Conservation (phyloP, 2,888 invertebrate species). For the Eupithecia abbreviata region DNA sequence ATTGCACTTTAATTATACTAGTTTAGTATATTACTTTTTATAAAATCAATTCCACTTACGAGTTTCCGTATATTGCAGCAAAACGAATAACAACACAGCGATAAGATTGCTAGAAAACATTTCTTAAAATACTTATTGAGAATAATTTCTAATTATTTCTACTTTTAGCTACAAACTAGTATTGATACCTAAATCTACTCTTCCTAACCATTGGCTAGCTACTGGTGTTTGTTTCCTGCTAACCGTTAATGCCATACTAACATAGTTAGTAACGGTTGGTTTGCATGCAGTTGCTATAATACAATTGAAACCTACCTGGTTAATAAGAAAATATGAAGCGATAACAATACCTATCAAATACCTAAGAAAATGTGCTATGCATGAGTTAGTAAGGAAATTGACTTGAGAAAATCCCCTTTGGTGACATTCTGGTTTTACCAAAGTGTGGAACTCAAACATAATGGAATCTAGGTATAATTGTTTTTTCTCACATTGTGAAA, state of each 20-base stretch:
- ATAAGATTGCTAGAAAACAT: constrained; percentile 17
- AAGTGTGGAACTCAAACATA: background rate
- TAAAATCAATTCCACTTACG: constrained; percentile 28
- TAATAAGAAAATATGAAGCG: constrained; percentile 1
- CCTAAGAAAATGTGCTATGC: background rate
- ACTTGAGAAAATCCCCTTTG: background rate
- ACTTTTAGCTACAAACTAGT: background rate
- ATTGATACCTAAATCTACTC: background rate
- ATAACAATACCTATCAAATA: constrained; percentile 1
- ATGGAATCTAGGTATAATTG: background rate
- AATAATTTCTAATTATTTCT: background rate
- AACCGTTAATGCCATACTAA: background rate
- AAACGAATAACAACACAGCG: constrained; percentile 19
- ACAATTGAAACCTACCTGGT: background rate
- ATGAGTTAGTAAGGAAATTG: background rate
- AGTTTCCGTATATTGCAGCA: constrained; percentile 22
- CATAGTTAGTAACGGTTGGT: background rate
- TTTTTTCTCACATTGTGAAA: background rate
- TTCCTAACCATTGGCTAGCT: background rate
- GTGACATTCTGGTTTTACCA: background rate
- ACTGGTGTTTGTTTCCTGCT: background rate
- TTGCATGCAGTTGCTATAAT: background rate
- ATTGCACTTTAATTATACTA: background rate
- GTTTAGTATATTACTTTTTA: background rate
- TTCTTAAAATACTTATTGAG: background rate